These are phyloP conservation scores for Thalpophila matura DNA, from an alignment of 2,888 invertebrate species.

Conservation along the genomic window DNA sequence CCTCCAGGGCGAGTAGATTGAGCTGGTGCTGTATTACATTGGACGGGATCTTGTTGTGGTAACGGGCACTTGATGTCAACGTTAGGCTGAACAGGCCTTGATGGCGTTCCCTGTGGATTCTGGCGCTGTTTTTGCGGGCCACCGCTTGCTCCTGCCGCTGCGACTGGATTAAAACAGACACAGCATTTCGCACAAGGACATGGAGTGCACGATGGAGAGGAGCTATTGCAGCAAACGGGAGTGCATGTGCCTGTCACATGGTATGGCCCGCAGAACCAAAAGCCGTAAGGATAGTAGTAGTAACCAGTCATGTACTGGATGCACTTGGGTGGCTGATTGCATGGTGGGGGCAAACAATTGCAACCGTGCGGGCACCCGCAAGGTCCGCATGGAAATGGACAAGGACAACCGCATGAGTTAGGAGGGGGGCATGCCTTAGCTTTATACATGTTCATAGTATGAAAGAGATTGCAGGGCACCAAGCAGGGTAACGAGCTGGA, in stretches of 20 bases:
- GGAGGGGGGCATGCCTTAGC: background rate
- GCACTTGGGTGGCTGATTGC: conserved; percentile 78
- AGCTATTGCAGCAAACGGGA: conserved; percentile 69
- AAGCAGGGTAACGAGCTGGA: conserved; percentile 16
- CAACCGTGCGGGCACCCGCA: conserved; percentile 14
- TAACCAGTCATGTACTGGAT: conserved; percentile 84
- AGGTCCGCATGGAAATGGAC: conserved; percentile 12
- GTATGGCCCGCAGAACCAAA: conserved; percentile 85
- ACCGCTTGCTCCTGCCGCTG: conserved; percentile 13
- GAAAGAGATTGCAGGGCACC: conserved; percentile 4
- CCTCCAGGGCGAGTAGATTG: conserved; percentile 22
- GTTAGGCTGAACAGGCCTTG: background rate
- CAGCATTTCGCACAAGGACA: conserved; percentile 45
- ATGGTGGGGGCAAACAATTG: conserved; percentile 76
- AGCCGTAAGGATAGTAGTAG: conserved; percentile 84
- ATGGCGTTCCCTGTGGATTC: background rate
- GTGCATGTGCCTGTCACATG: conserved; percentile 76
- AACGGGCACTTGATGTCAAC: conserved; percentile 41
- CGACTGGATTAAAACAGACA: conserved; percentile 25
- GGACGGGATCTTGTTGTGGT: conserved; percentile 1
- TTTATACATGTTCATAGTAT: background rate
- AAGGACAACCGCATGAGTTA: background rate
- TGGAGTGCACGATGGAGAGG: background rate
- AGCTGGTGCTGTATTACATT: background rate
- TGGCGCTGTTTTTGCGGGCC: conserved; percentile 5